A percentile compares a stretch with the other conserved stretches of the same genome.
phyloP scores from a whole-genome alignment of 2,797 vertebrate genomes.

The Nothura maculosa region DNA sequence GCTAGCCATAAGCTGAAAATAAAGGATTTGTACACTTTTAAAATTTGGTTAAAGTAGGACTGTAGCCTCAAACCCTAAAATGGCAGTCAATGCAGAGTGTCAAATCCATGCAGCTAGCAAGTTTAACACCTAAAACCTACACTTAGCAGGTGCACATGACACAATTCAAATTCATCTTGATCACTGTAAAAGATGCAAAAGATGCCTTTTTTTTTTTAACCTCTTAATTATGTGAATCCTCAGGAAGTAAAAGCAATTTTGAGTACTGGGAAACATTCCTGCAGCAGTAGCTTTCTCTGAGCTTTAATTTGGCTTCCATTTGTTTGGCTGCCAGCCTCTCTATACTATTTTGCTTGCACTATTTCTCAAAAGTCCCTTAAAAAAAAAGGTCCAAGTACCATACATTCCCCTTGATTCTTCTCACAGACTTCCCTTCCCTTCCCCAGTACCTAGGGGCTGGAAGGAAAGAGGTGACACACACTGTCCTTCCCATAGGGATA shows the following conservation, averaged over 20 bases:
- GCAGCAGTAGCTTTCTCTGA: not conserved
- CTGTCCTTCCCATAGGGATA: not conserved
- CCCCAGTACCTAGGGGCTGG: not conserved
- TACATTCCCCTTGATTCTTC: not conserved
- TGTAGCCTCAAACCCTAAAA: not conserved
- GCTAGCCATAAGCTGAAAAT: not conserved
- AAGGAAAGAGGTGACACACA: not conserved
- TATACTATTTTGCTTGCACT: not conserved
- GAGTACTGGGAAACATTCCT: not conserved
- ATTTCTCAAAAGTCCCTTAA: rapidly evolving
- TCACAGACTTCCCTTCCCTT: not conserved
- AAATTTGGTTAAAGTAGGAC: not conserved
- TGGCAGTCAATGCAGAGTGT: not conserved
- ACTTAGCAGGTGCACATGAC: rapidly evolving
- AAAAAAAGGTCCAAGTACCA: not conserved
- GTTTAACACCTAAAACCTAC: not conserved
- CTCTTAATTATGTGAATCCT: not conserved
- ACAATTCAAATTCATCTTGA: not conserved
- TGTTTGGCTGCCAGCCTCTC: not conserved
- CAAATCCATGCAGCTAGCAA: not conserved
- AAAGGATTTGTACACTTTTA: not conserved
- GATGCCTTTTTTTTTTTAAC: not conserved
- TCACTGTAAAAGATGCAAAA: not conserved
- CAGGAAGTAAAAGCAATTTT: not conserved
- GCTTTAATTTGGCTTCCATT: not conserved